Evolutionary conservation across 2,113 vertebrate genomes (phyloP).

Genomic region (Pollachius pollachius): DNA sequence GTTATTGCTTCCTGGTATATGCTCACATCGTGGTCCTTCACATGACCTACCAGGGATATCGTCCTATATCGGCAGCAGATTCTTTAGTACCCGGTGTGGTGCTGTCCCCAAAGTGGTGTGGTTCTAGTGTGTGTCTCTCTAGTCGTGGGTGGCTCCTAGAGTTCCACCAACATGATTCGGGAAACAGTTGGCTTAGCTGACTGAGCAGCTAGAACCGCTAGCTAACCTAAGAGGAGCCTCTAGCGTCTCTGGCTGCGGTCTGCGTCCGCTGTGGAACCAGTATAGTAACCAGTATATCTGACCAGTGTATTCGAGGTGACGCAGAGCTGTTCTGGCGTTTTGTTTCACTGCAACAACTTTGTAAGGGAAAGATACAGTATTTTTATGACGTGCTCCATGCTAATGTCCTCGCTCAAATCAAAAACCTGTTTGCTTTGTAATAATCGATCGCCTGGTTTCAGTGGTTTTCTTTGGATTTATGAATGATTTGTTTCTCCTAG

Average conservation of each 20-base stretch:
- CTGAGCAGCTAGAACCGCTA: no score
- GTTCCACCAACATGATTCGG: no score
- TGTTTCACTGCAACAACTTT: slow-evolving; percentile 37
- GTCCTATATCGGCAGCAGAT: no score
- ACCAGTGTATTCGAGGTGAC: slow-evolving; percentile 22
- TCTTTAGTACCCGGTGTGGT: no score
- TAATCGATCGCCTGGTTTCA: slow-evolving; percentile 50
- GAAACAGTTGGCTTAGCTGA: no score
- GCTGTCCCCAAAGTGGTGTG: no score
- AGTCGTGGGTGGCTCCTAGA: no score
- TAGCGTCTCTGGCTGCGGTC: slow-evolving; percentile 41
- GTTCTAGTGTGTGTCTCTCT: no score
- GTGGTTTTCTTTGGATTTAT: slow-evolving; percentile 32
- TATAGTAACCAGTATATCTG: slow-evolving; percentile 34
- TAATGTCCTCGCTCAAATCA: slow-evolving; percentile 13
- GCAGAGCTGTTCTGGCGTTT: slow-evolving; percentile 20
- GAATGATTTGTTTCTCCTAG: slow-evolving; percentile 59
- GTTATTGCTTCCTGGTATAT: no score
- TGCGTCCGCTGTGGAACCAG: slow-evolving; percentile 61
- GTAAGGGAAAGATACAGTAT: slow-evolving; percentile 18
- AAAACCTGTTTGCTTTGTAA: slow-evolving; percentile 18
- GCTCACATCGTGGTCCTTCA: no score
- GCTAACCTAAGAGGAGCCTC: no score
- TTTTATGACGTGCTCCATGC: slow-evolving; percentile 33
- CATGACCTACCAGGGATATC: no score